Percentiles rank a stretch among this genome's conserved stretches.
Conservation (phyloP, 2,888 invertebrate genomes). For the Digitonthophagus gazella region DNA sequence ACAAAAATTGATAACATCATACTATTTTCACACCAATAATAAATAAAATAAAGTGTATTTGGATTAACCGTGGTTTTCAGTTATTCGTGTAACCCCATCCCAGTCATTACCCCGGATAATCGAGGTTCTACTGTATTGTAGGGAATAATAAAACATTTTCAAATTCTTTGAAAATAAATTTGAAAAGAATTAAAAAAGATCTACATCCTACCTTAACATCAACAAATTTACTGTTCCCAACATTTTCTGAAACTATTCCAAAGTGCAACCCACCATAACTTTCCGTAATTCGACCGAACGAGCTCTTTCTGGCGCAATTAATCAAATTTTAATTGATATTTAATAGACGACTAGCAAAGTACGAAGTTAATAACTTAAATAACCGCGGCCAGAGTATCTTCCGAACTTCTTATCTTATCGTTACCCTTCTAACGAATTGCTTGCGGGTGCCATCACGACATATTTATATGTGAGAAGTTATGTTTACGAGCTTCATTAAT, state of each 20-base stretch:
- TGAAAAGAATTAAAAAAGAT: too few species aligned
- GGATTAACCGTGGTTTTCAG: too few species aligned
- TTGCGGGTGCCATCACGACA: neutral
- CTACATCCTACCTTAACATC: neutral
- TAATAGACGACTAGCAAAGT: neutral
- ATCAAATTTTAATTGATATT: neutral
- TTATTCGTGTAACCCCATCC: too few species aligned
- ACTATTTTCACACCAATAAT: too few species aligned
- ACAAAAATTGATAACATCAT: too few species aligned
- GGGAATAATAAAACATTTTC: too few species aligned
- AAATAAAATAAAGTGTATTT: too few species aligned
- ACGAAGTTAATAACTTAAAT: neutral
- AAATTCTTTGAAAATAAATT: too few species aligned
- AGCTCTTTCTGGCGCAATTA: neutral
- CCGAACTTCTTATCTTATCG: neutral
- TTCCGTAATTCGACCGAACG: neutral
- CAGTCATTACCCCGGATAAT: too few species aligned
- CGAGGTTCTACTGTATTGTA: too few species aligned
- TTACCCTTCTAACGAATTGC: neutral
- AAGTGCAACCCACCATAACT: neutral
- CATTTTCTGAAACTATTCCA: neutral
- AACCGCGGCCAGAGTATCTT: neutral
- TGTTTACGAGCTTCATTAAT: neutral
- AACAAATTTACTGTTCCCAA: neutral
- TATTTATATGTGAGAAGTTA: neutral